A percentile compares a stretch with the other conserved stretches of the same genome.
phyloP scores from a whole-genome alignment of 2,797 vertebrate species.

The Semaprochilodus insignis region DNA sequence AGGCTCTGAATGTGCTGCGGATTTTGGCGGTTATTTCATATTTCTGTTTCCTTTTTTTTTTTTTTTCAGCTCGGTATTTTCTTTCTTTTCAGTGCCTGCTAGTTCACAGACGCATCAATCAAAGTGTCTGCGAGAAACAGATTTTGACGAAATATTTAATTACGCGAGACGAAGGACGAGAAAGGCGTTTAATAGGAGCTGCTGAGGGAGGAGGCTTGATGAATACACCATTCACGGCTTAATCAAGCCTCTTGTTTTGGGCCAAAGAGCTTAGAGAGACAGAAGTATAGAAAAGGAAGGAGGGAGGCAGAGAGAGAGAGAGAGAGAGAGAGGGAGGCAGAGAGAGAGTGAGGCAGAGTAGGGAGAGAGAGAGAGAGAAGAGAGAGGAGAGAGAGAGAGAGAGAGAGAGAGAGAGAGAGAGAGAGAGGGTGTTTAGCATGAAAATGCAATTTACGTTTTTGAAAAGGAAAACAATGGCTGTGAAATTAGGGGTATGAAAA shows the following conservation, averaged over 20 bases:
- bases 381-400: slow-evolving; percentile 52
- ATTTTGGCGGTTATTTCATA: slow-evolving; percentile 59
- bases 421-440: slow-evolving; percentile 68
- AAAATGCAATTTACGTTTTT: slow-evolving; percentile 79
- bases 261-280: slow-evolving; percentile 68
- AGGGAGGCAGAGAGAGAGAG: slow-evolving; percentile 39
- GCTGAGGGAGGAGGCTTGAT: slow-evolving; percentile 77
- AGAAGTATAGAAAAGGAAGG: slow-evolving; percentile 48
- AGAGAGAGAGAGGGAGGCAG: slow-evolving; percentile 29
- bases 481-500: slow-evolving; percentile 63
- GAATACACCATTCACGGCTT: slow-evolving; percentile 83
- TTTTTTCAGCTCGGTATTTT: slow-evolving; percentile 61
- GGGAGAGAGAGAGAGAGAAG: slow-evolving; percentile 16
- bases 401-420: slow-evolving; percentile 37
- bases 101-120: slow-evolving; percentile 80
- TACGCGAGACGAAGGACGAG: slow-evolving; percentile 79
- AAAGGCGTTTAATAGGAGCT: slow-evolving; percentile 80
- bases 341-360: slow-evolving; percentile 26
- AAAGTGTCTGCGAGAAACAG: slow-evolving; percentile 71
- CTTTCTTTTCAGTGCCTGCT: slow-evolving; percentile 71
- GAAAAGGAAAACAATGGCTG: slow-evolving; percentile 72
- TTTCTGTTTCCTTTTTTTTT: slow-evolving; percentile 55
- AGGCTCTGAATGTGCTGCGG: slow-evolving; percentile 64
- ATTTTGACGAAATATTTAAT: slow-evolving; percentile 83
- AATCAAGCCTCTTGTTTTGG: slow-evolving; percentile 87